A percentile compares a stretch with the other conserved stretches of the same genome.
phyloP scores from a whole-genome alignment of 2,888 invertebrate species.

The Mythimna impura region DNA sequence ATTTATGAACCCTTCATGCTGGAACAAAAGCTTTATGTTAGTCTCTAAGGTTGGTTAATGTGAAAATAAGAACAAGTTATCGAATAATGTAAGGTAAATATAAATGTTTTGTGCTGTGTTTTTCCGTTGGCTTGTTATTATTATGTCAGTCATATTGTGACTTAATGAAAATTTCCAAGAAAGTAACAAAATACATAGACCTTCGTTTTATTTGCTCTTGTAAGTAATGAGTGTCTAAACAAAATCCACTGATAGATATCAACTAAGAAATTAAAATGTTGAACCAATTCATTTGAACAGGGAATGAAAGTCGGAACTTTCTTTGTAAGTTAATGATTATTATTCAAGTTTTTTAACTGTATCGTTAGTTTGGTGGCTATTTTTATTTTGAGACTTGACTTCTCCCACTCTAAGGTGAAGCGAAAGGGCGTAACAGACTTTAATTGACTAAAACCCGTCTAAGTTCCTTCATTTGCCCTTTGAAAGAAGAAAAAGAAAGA shows the following conservation, averaged over 20 bases:
- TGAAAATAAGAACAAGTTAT: conserved; percentile 64
- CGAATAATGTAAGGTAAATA: conserved; percentile 50
- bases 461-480: too few species aligned
- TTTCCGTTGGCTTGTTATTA: neutral
- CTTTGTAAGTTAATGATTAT: neutral
- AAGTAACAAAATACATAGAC: neutral
- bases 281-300: neutral
- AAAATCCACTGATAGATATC: neutral
- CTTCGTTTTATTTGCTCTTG: neutral
- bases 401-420: too few species aligned
- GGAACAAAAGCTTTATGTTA: conserved; percentile 76
- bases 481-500: too few species aligned
- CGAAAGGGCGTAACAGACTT: too few species aligned
- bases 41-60: conserved; percentile 70
- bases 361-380: too few species aligned
- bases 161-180: conserved; percentile 6
- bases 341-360: neutral
- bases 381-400: neutral
- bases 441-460: too few species aligned
- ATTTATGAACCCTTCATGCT: conserved; percentile 81
- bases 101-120: conserved; percentile 18
- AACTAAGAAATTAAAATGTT: neutral
- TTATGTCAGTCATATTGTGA: conserved; percentile 16
- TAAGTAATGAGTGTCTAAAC: neutral
- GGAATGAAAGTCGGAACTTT: neutral